Base-by-base conservation (phyloP, 2,797 vertebrate genomes). In the Onychomys leucogaster region DNA sequence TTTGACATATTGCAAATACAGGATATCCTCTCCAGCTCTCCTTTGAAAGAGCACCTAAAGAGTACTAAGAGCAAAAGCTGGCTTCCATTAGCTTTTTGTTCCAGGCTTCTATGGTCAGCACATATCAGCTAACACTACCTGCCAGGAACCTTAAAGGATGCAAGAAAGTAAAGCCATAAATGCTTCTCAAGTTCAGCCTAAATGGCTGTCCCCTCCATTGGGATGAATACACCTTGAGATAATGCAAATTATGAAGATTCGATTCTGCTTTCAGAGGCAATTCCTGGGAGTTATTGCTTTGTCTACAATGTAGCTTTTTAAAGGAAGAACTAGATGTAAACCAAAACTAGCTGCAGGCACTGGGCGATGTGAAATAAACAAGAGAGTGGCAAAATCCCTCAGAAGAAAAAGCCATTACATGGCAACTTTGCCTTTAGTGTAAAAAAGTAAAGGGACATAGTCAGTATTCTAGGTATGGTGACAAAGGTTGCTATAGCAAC, bases 201-300 rank as follows among this genome's bases (percentile, higher is more conserved):
- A 94, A 71, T 89, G 94, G 46, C 84, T 88, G 89, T 96, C 61
- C 76, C 61, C 55, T 94, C 92, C 77, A 78, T 89, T 78, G 91
- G 55, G 80, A 75, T 55, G 61, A 85, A 88, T 76, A 57, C 43
- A 88, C 81, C 81, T 91, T 37, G 9, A 41, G 57, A 41, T 37
- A 87, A 77, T 90, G 59, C n/a, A 96, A 94, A 97, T 95, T 88
- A 96, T 93, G 87, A 97, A 96, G 81, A 96, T 97, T 93, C 73
- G 87, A 94, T 93, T 96, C 88, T 69, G 71, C 69, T 96, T 95
- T 89, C 95, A 95, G 67, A 91, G 87, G 93, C 83, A 97, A 75
- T 97, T 97, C 85, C 86, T 84, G 25, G 46, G 91, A 98, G 89
- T 91, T 61, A 94, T 76, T 82, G 92, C 86, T 61, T 4, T 86